A percentile compares a stretch with the other conserved stretches of the same genome.
These are phyloP conservation scores for Pygmarrhopalites habei DNA, from an alignment of 1,140 invertebrate species.

Conservation along the genomic window DNA sequence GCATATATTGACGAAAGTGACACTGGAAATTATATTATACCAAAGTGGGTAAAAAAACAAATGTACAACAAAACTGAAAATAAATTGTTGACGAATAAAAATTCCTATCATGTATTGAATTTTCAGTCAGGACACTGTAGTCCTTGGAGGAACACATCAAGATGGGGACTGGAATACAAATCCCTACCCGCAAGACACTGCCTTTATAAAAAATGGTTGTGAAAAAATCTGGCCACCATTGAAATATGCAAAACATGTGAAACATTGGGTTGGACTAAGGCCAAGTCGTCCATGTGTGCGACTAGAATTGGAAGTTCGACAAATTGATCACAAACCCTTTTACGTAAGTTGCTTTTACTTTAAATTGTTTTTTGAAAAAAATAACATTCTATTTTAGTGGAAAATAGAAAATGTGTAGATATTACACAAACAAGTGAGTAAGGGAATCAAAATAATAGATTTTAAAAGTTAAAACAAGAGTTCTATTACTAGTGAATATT, in stretches of 20 bases:
- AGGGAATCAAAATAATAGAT: too few species aligned
- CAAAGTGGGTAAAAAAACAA: conserved; percentile 52
- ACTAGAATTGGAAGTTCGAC: conserved; percentile 53
- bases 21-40: conserved; percentile 62
- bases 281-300: conserved; percentile 59
- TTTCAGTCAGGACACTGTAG: conserved; percentile 54
- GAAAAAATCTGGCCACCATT: conserved; percentile 53
- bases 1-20: conserved; percentile 51
- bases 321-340: too few species aligned
- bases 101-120: conserved; percentile 24
- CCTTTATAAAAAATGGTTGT: conserved; percentile 59
- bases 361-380: too few species aligned
- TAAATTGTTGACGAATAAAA: too few species aligned
- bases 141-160: conserved; percentile 69
- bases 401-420: too few species aligned
- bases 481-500: conserved; percentile 56
- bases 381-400: too few species aligned
- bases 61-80: background rate
- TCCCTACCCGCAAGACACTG: conserved; percentile 51
- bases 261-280: conserved; percentile 64
- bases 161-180: conserved; percentile 54
- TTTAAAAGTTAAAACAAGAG: too few species aligned
- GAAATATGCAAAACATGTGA: conserved; percentile 52
- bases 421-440: too few species aligned
- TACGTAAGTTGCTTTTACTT: too few species aligned